Percentiles rank a stretch among this genome's conserved stretches.
Conservation (phyloP, 2,797 vertebrate genomes). For the Enteromius radiatus region DNA sequence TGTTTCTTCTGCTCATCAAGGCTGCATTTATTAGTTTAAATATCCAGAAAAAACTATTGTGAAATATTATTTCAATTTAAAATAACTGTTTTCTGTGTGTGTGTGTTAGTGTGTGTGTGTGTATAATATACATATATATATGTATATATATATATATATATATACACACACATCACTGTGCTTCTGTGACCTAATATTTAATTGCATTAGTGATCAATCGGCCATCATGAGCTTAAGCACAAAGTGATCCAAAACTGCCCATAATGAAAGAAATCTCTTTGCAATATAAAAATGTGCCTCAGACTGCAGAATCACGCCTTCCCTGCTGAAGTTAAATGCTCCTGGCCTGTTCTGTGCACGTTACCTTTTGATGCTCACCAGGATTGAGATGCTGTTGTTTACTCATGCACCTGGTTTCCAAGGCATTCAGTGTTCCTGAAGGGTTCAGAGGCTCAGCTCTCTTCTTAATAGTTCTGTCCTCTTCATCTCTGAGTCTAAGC, state of each 20-base stretch:
- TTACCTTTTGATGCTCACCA: slow-evolving; percentile 70
- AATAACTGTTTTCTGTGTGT: too few relatives aligned
- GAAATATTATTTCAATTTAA: too few relatives aligned
- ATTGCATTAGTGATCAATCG: not conserved
- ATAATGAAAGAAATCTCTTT: not conserved
- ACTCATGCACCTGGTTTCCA: slow-evolving; percentile 48
- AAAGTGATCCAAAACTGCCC: not conserved
- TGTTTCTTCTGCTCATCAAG: too few relatives aligned
- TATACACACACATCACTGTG: not conserved
- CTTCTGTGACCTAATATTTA: not conserved
- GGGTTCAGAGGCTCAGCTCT: slow-evolving; percentile 10
- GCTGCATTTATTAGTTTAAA: too few relatives aligned
- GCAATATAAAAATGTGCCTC: not conserved
- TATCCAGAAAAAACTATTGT: too few relatives aligned
- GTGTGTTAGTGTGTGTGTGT: too few relatives aligned
- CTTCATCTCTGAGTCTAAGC: slow-evolving; percentile 43
- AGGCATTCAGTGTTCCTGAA: slow-evolving; percentile 43
- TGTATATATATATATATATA: too few relatives aligned
- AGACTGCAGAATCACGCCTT: not conserved
- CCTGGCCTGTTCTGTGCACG: slow-evolving; percentile 57
- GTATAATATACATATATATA: too few relatives aligned
- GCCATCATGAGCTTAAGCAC: not conserved
- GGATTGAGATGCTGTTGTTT: slow-evolving; percentile 55
- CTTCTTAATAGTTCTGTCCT: slow-evolving; percentile 21
- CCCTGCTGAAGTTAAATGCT: slow-evolving; percentile 57